A percentile compares a stretch with the other conserved stretches of the same genome.
Conservation (phyloP, 1,140 invertebrate species). For the Pseudomyrmex pallidus region DNA sequence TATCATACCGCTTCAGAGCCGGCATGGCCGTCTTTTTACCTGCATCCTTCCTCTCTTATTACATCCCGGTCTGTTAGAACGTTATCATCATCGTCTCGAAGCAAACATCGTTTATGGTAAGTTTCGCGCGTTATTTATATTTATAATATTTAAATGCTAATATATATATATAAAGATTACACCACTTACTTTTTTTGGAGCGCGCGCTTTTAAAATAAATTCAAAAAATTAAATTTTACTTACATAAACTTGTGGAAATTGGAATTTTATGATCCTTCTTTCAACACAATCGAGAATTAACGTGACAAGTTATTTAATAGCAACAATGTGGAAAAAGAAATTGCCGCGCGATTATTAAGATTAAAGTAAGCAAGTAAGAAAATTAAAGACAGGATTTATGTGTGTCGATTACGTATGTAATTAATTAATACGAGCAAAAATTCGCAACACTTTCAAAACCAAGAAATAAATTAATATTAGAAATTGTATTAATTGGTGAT, state of each 20-base stretch:
- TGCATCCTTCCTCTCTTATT: slow-evolving; percentile 45
- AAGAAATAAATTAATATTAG: not conserved
- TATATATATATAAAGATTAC: too few species aligned
- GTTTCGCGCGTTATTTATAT: slow-evolving; percentile 23
- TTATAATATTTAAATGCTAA: not conserved
- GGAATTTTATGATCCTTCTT: too few species aligned
- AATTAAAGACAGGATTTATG: not conserved
- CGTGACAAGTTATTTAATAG: too few species aligned
- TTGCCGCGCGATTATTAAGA: not conserved
- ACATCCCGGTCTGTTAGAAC: slow-evolving; percentile 11
- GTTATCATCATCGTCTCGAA: slow-evolving; percentile 51
- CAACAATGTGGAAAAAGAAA: not conserved
- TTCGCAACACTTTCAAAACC: not conserved
- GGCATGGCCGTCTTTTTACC: slow-evolving; percentile 65
- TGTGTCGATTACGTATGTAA: not conserved
- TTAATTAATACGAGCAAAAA: not conserved
- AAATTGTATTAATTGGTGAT: not conserved
- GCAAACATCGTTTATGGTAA: slow-evolving; percentile 46
- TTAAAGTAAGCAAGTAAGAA: not conserved
- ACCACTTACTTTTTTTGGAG: too few species aligned
- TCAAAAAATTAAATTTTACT: too few species aligned
- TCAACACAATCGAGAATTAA: too few species aligned
- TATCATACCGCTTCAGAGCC: slow-evolving; percentile 73
- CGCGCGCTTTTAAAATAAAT: too few species aligned
- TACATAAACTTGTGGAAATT: too few species aligned